A percentile compares a stretch with the other conserved stretches of the same genome.
These are phyloP conservation scores for Thymelicus lineola DNA, from an alignment of 2,888 invertebrate genomes.

Conservation along the genomic window DNA sequence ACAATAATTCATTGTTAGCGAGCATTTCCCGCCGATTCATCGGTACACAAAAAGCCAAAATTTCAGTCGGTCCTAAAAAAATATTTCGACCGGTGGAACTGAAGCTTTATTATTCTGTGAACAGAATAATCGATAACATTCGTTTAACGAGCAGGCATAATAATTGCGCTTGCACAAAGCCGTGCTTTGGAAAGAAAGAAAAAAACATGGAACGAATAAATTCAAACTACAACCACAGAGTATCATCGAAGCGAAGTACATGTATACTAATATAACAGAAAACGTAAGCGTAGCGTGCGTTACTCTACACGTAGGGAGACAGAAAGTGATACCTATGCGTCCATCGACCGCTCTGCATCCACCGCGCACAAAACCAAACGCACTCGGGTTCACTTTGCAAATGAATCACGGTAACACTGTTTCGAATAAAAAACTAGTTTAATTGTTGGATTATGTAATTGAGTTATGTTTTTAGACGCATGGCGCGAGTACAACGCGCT, in stretches of 20 bases:
- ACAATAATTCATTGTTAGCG: slow-evolving; percentile 29
- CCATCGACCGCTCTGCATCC: slow-evolving; percentile 44
- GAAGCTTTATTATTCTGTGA: slow-evolving; percentile 27
- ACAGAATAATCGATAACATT: slow-evolving; percentile 24
- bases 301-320: slow-evolving; percentile 33
- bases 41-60: slow-evolving; percentile 16
- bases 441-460: slow-evolving; percentile 65
- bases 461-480: slow-evolving; percentile 59
- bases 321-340: slow-evolving; percentile 44
- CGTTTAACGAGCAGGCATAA: slow-evolving; percentile 16
- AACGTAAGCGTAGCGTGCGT: slow-evolving; percentile 42
- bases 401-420: slow-evolving; percentile 44
- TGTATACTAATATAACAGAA: slow-evolving; percentile 5
- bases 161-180: slow-evolving; percentile 21
- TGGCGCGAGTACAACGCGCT: slow-evolving; percentile 74
- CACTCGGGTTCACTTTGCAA: slow-evolving; percentile 42
- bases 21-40: slow-evolving; percentile 35
- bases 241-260: slow-evolving; percentile 9
- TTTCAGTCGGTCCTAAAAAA: slow-evolving; percentile 17
- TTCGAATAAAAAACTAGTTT: slow-evolving; percentile 31
- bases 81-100: slow-evolving; percentile 8
- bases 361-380: slow-evolving; percentile 40
- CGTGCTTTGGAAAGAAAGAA: slow-evolving; percentile 16
- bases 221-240: slow-evolving; percentile 38
- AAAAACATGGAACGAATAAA: slow-evolving; percentile 36